Conservation (phyloP, 1,140 invertebrate species). For the Euwallacea similis region DNA sequence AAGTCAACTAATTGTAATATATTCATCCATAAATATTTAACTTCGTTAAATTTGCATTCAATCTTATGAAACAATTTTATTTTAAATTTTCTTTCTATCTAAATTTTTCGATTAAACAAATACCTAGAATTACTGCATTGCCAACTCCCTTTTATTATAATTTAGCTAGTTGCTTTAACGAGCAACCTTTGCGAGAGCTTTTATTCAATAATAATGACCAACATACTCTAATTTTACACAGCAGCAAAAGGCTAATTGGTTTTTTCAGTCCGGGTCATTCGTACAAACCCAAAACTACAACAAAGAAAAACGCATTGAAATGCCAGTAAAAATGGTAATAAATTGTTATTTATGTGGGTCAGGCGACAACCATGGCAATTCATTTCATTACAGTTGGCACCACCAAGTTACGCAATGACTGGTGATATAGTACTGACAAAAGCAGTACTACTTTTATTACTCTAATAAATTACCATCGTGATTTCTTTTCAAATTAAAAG, state of each 20-base stretch:
- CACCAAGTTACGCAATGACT: constrained; percentile 1
- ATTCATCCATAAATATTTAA: no score
- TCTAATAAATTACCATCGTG: constrained; percentile 16
- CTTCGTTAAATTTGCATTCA: no score
- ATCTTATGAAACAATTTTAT: no score
- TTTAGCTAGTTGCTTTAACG: no score
- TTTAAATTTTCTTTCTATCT: no score
- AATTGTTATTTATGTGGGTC: constrained; percentile 18
- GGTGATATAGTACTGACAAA: constrained; percentile 6
- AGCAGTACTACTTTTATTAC: constrained; percentile 10
- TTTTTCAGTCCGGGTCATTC: background rate
- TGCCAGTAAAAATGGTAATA: constrained; percentile 4
- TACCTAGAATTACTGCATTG: no score
- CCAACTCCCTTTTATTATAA: no score
- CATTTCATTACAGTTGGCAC: constrained; percentile 13
- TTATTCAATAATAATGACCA: no score
- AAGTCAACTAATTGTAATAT: no score
- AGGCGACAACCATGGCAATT: constrained; percentile 7
- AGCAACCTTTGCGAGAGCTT: no score
- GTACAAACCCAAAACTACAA: background rate
- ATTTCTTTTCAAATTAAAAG: constrained; percentile 6
- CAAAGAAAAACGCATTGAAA: constrained; percentile 4
- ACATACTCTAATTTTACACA: no score
- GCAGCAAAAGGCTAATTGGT: background rate
- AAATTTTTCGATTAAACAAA: no score